phyloP scores from a whole-genome alignment of 2,888 invertebrate species.

The Ophion obscuratus region DNA sequence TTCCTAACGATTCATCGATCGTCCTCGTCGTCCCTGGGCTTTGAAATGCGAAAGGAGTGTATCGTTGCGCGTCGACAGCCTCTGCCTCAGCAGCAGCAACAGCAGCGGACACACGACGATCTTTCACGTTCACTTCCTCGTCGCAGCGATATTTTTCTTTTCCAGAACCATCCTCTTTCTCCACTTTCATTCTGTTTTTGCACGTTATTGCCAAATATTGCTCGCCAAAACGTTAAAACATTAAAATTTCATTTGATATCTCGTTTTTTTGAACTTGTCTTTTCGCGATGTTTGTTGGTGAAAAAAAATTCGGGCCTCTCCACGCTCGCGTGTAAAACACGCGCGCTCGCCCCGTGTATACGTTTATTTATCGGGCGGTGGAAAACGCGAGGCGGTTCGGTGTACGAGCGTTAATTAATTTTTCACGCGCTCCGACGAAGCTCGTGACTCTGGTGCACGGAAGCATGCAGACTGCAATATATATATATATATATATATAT shows the following conservation, averaged over 20 bases:
- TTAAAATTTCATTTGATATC: no score
- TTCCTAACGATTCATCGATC: constrained; percentile 62
- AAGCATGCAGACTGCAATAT: constrained; percentile 47
- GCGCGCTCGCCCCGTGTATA: background rate
- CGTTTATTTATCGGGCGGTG: constrained; percentile 58
- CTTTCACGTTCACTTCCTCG: constrained; percentile 37
- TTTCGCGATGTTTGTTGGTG: background rate
- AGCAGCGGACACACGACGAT: background rate
- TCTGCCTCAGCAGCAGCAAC: background rate
- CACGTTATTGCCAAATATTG: background rate
- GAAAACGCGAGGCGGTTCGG: constrained; percentile 69
- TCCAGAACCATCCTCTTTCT: background rate
- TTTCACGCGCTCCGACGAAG: constrained; percentile 78
- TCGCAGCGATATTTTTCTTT: background rate
- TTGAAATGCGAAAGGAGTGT: constrained; percentile 43
- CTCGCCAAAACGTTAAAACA: no score
- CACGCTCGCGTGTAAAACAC: constrained; percentile 1
- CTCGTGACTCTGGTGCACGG: constrained; percentile 72
- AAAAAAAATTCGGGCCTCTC: constrained; percentile 5
- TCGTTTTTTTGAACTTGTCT: background rate
- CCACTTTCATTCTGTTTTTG: background rate
- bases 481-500: constrained; percentile 18
- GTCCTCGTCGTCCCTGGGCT: constrained; percentile 30
- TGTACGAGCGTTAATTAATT: constrained; percentile 73
- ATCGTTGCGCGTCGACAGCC: constrained; percentile 12